phyloP scores from a whole-genome alignment of 2,113 vertebrate genomes.

The Pontoporia blainvillei region DNA sequence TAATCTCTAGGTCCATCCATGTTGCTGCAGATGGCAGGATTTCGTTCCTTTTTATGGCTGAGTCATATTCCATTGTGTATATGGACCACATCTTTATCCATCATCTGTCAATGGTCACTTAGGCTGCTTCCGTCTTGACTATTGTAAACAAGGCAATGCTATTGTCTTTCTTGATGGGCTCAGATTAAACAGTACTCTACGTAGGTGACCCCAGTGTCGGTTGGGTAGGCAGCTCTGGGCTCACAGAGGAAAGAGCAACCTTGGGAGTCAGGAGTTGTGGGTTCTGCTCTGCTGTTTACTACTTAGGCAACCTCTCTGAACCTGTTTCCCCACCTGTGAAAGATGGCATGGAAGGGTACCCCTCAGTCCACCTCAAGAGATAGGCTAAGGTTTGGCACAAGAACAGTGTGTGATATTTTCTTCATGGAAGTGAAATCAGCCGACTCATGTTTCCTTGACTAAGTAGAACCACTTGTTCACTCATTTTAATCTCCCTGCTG shows the following conservation, averaged over 20 bases:
- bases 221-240: too few relatives aligned
- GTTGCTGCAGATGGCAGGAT: too few relatives aligned
- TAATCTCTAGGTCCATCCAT: too few relatives aligned
- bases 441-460: background rate
- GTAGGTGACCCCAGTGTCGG: background rate
- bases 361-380: background rate
- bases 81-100: too few relatives aligned
- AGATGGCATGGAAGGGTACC: background rate
- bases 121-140: too few relatives aligned
- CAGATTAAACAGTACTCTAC: background rate
- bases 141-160: background rate
- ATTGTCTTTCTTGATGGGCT: background rate
- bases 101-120: too few relatives aligned
- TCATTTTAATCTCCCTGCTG: background rate
- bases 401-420: background rate
- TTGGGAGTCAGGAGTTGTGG: background rate
- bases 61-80: too few relatives aligned
- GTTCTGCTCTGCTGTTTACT: background rate
- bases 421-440: background rate
- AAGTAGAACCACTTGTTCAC: background rate
- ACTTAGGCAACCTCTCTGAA: fast-evolving
- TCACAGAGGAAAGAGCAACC: background rate
- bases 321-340: background rate
- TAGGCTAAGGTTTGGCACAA: background rate
- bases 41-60: too few relatives aligned